Conservation (phyloP, 2,113 vertebrate species). For the Ophiodon elongatus region DNA sequence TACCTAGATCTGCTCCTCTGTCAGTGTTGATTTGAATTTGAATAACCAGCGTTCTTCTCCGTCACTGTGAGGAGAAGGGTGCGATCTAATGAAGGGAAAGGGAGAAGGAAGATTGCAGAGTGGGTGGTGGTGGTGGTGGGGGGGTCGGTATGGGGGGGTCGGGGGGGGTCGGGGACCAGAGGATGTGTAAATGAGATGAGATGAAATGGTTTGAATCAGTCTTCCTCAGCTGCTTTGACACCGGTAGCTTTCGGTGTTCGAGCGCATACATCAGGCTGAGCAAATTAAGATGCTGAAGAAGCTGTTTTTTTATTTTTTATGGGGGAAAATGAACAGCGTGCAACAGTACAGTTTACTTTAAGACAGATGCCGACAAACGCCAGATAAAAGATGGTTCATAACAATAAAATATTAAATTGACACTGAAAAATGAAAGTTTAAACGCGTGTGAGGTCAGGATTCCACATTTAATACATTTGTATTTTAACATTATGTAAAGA, state of each 20-base stretch:
- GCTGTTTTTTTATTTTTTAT: neutral
- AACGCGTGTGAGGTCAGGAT: neutral
- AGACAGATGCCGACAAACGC: neutral
- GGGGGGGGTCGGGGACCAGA: too few species aligned
- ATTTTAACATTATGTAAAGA: neutral
- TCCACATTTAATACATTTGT: neutral
- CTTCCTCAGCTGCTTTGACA: conserved; percentile 60
- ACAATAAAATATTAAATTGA: neutral
- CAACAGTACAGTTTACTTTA: neutral
- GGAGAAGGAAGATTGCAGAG: conserved; percentile 56
- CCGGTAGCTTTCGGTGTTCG: conserved; percentile 41
- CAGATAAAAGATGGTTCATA: neutral
- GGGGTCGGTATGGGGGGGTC: too few species aligned
- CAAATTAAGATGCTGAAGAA: conserved; percentile 4
- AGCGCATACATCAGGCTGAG: conserved; percentile 36
- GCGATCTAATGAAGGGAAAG: conserved; percentile 60
- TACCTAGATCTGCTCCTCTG: too few species aligned
- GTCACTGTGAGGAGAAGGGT: conserved; percentile 48
- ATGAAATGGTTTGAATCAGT: conserved; percentile 67
- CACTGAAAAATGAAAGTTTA: neutral
- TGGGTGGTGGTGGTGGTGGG: neutral
- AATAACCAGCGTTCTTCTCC: conserved; percentile 67
- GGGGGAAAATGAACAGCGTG: conserved; percentile 18
- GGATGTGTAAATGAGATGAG: conserved; percentile 66
- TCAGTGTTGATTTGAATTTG: conserved; percentile 76